These are phyloP conservation scores for Chiloscyllium plagiosum DNA, from an alignment of 2,113 vertebrate genomes.

Conservation along the genomic window DNA sequence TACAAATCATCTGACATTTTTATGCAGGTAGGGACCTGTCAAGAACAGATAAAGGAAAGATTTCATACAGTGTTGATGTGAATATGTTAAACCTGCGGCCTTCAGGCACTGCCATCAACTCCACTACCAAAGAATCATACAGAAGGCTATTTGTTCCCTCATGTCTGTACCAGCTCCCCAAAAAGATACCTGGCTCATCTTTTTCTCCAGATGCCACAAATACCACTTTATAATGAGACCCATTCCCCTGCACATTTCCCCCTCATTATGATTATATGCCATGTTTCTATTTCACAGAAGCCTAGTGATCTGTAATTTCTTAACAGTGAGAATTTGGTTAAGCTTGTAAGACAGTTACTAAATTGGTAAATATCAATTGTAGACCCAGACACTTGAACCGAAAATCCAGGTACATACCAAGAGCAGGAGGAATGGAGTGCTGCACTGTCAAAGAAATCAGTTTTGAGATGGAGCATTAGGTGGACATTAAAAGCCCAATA, in stretches of 20 bases:
- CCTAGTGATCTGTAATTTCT: neutral
- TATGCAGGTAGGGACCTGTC: neutral
- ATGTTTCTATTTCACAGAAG: neutral
- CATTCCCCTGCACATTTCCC: neutral
- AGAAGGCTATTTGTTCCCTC: too few relatives aligned
- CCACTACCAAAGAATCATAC: neutral
- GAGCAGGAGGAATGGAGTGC: neutral
- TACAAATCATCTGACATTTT: slow-evolving; percentile 73
- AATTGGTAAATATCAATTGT: neutral
- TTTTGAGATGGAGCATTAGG: neutral
- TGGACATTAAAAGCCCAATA: neutral
- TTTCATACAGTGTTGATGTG: neutral
- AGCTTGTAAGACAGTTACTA: neutral
- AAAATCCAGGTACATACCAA: neutral
- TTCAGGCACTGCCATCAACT: neutral
- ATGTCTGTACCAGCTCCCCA: too few relatives aligned
- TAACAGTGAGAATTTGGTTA: neutral
- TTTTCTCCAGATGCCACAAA: neutral
- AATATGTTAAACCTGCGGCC: neutral
- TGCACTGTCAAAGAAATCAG: neutral
- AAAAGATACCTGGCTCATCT: too few relatives aligned
- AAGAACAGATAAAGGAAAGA: neutral
- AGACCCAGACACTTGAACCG: neutral
- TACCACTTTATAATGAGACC: neutral
- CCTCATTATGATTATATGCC: neutral